Evolutionary conservation across 2,888 invertebrate species (phyloP), one percentile per base, ranked within the genome.

Genomic region (Elysia crispata): DNA sequence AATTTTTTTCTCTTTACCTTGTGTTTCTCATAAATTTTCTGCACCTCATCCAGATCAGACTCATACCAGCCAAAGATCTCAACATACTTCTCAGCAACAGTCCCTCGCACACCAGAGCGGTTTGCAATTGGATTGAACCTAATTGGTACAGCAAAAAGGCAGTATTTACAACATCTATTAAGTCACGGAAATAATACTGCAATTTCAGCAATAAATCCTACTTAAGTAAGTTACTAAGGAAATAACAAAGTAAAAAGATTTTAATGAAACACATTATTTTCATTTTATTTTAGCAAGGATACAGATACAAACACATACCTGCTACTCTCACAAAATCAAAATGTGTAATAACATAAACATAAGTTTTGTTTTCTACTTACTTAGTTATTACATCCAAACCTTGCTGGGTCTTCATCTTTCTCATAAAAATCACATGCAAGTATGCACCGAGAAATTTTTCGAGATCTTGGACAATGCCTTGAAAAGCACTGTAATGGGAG

Each of bases 51-150:
- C 73, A 92, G 83, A 76, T 92, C 91, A 33, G 83, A 83, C 80
- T 91, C 91, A 82, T 91, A 92, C 90, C 91, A 90, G 84, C 89
- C 89, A 83, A 91, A 92, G 67, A 91, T 87, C 76, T 91, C 90
- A 6, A 91, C 89, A 86, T 89, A 91, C 84, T 92, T 91, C 82
- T 91, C 91, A n/a, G 90, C 85, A 23, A 92, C 85, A 15, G 87
- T 88, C 6, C 86, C 87, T 77, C 89, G 81, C 5, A 91, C 86
- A 50, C 89, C 89, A 23, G 88, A 86, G 57, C 92, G 86, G 41
- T 86, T 87, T 73, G 89, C 89, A 20, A 92, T 85, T n/a, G 89
- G 86, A 49, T 83, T 81, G 75, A 91, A 89, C 81, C 91, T 91
- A 77, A 15, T 41, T 41, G 41, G 11, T 41, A 11, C 3, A 41